Evolutionary conservation across 2,797 vertebrate genomes (phyloP), one percentile per base, ranked within the genome.

Genomic region (Notamacropus eugenii): DNA sequence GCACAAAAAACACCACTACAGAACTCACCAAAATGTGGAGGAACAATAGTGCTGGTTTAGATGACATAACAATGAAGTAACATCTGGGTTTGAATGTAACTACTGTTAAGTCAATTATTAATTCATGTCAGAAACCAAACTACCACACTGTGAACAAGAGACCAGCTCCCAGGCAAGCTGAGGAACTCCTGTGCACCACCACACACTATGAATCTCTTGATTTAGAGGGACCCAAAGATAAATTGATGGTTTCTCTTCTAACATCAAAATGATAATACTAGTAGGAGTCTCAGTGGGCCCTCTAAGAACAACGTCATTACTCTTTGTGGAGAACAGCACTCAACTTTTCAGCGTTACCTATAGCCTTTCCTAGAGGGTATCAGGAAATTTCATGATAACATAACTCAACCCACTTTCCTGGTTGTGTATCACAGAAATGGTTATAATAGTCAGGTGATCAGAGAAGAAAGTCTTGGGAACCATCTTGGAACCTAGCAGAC

Each of bases 141-240:
- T 52, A 4, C 1, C 57, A 5, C 0, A 10, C 8, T 29, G 40
- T 27, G 82, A n/a, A 52, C 29, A 27, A 0, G 8, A 54, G 31
- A 46, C 24, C 74, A 87, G 19, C 22, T 87, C 74, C 24, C 74
- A 87, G 74, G 59, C 54, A 46, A 54, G 46, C 0, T 2, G 2
- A 40, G 92, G 90, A 55, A 1, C n/a, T 6, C 2, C 34, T 13
- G 87, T 4, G 52, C 59, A 46, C 0, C 1, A 54, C 62, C 52
- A 55, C 54, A 22, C 50, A 67, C 27, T 0, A 40, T 31, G 92
- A 82, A 34, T 12, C 9, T 58, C 10, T 12, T 2, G 5, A n/a
- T 10, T 67, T 27, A 46, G 40, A 82, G 40, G 31, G 62, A 27
- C 87, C 0, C 0, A 8, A 28, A 58, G 54, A 54, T 0, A 28